phyloP scores from a whole-genome alignment of 2,113 vertebrate genomes.

The Mugil cephalus region DNA sequence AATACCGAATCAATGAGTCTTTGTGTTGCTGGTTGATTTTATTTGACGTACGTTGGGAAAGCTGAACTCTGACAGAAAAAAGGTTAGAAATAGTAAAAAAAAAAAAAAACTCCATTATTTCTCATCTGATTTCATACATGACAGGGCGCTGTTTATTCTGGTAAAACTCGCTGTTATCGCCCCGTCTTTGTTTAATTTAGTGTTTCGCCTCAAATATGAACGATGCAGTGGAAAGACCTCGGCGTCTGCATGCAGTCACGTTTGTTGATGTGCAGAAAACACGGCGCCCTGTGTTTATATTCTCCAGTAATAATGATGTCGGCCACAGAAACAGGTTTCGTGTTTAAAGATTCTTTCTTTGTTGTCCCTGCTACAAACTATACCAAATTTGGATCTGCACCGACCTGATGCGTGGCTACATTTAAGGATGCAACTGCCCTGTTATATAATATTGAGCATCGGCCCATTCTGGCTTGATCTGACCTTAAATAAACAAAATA shows the following conservation, averaged over 20 bases:
- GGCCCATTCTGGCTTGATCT: too few relatives aligned
- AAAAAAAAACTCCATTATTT: neutral
- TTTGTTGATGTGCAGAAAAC: neutral
- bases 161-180: neutral
- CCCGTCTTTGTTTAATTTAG: neutral
- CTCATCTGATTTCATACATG: neutral
- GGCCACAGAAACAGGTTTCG: neutral
- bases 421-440: too few relatives aligned
- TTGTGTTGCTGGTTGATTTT: too few relatives aligned
- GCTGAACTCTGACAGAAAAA: too few relatives aligned
- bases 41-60: too few relatives aligned
- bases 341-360: neutral
- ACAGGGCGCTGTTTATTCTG: neutral
- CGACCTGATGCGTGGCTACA: too few relatives aligned
- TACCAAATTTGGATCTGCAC: too few relatives aligned
- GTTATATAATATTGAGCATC: too few relatives aligned
- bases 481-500: too few relatives aligned
- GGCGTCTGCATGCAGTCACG: neutral
- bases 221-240: neutral
- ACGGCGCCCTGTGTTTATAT: neutral
- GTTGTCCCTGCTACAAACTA: conserved; percentile 2
- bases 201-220: neutral
- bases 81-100: too few relatives aligned
- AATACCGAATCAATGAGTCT: too few relatives aligned
- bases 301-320: neutral